Evolutionary conservation across 2,888 invertebrate species (phyloP), one percentile per base, ranked within the genome.

Genomic region (Amphipyra tragopoginis): DNA sequence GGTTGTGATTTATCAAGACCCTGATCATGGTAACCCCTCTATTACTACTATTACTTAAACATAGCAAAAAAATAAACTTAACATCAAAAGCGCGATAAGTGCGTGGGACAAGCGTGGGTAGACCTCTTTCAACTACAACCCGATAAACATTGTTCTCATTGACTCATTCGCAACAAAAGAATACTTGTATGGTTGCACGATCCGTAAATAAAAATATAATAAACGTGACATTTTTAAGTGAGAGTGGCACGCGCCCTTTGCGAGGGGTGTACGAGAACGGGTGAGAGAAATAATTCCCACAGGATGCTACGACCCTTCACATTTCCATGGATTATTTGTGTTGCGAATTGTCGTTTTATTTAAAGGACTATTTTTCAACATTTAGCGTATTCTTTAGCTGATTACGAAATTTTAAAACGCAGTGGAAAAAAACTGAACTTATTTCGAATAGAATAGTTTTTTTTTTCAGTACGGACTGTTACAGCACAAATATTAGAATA

Each of bases 271-370:
- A 36, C 33, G 40, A 34, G 49, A 56, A 63, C 47, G 61, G 55
- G 65, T 47, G 61, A 51, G 58, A 54, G 47, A 72, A 36, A 64
- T 65, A 59, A 65, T 81, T 83, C 83, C 82, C 83, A 83, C 72
- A 77, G 77, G 78, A 81, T 73, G 63, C 57, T 42, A 51, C 43
- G 55, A 66, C 75, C 80, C 78, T 67, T 49, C 51, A 33, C 33
- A 39, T 64, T 72, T 55, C 57, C 49, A 51, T 43, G 55, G 36
- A 53, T 63, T 61, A 57, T 44, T 50, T 66, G 63, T 40, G 57
- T 51, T 43, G 26, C 47, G 36, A 64, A 58, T 75, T 45, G 33
- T 45, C 42, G 29, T 42, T 38, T 36, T 47, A 34, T 39, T 67
- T 49, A 40, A 11, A 14, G 5, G 39, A 2, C 36, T 11, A 1